Evolutionary conservation across 2,797 vertebrate species (phyloP), one percentile per base, ranked within the genome.

Genomic region (Sitta carolinensis): DNA sequence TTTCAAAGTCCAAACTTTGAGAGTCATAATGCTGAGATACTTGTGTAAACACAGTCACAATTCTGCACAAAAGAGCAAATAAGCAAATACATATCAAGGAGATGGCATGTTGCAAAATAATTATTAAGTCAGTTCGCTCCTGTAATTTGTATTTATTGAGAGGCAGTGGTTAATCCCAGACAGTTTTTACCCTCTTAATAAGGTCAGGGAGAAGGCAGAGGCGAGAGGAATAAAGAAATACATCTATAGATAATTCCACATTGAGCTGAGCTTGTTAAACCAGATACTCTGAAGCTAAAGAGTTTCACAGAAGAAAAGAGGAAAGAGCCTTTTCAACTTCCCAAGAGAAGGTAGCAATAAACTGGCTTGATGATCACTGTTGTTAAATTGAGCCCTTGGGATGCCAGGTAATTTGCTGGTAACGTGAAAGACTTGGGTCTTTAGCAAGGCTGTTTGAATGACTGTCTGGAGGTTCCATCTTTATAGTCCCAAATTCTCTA

Each of bases 241-340:
- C 11, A n/a, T 89, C 80, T 82, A 30, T 84, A 86, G 66, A n/a
- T 94, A 96, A 95, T 93, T 95, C 59, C 80, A 91, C 52, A 62
- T 88, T 92, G 87, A 95, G 59, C 50, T 87, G 90, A 94, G 91
- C 82, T 96, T 96, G 87, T 97, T 96, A 96, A 96, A 86, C 15
- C 32, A 26, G 58, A 66, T 63, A 75, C 45, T 92, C 89, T 93
- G 84, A 95, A 97, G 70, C 55, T 75, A 78, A 95, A 83, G 78
- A 93, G 68, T 88, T 94, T 94, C 74, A 78, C 55, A 81, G 87
- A 94, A 93, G 77, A 93, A 95, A 88, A 92, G 85, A 91, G 78
- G 69, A 85, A 90, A 89, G 80, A 72, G 58, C 63, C 75, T 91
- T 95, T 94, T 95, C 75, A 96, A 74, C 86, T 96, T 94, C 77